Evolutionary conservation across 2,888 invertebrate genomes (phyloP).

Genomic region (Melanostoma mellinum): DNA sequence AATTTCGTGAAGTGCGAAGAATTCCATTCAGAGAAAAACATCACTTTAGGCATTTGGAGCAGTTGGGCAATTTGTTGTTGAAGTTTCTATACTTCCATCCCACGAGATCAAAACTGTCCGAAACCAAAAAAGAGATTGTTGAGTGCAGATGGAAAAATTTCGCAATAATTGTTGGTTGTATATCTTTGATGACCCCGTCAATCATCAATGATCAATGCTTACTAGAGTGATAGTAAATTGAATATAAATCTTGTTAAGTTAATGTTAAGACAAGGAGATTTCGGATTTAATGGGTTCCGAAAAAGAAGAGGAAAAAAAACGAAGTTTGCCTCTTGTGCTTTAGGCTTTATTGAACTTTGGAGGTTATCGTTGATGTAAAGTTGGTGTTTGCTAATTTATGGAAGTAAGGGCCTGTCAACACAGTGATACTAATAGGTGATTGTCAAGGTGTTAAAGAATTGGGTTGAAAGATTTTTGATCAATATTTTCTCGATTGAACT

Average conservation of each 20-base stretch:
- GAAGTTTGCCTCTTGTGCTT: not conserved
- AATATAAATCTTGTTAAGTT: constrained; percentile 21
- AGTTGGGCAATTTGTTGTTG: not conserved
- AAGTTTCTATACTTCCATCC: not conserved
- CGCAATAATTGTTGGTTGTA: not conserved
- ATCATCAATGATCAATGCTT: constrained; percentile 34
- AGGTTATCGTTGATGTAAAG: not conserved
- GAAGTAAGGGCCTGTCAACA: too few species aligned
- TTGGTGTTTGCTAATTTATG: too few species aligned
- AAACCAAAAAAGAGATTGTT: not conserved
- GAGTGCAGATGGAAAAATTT: not conserved
- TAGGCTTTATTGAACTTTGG: constrained; percentile 11
- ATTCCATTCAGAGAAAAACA: not conserved
- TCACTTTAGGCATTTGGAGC: constrained; percentile 1
- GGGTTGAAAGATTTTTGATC: too few species aligned
- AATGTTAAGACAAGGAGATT: constrained; percentile 23
- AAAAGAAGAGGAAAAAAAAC: constrained; percentile 11
- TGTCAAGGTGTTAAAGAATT: too few species aligned
- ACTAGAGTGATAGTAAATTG: constrained; percentile 20
- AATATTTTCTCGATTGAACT: too few species aligned
- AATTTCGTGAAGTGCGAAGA: not conserved
- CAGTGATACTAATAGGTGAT: too few species aligned
- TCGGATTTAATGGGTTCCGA: constrained; percentile 22
- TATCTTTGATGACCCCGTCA: constrained; percentile 18
- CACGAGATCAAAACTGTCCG: not conserved